These are phyloP conservation scores for Enteromius mattozi DNA, from an alignment of 2,797 vertebrate species.

Conservation along the genomic window DNA sequence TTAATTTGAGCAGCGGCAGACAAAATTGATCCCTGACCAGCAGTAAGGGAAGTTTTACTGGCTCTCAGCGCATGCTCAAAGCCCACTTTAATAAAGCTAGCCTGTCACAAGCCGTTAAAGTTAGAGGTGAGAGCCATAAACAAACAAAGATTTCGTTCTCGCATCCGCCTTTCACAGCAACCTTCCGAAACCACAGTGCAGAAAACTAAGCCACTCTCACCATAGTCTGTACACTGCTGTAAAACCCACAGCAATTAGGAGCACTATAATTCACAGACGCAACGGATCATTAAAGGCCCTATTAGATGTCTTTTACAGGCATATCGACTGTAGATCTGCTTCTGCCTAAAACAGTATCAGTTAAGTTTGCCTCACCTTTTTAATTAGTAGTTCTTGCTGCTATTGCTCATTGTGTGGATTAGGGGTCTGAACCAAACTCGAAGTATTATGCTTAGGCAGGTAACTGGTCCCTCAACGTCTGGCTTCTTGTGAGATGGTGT, in stretches of 20 bases:
- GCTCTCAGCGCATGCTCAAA: slow-evolving; percentile 81
- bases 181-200: slow-evolving; percentile 30
- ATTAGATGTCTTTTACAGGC: slow-evolving; percentile 31
- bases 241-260: slow-evolving; percentile 49
- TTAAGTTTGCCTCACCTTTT: slow-evolving; percentile 4
- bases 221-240: slow-evolving; percentile 42
- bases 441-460: not conserved
- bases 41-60: slow-evolving; percentile 81
- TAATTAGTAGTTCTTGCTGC: slow-evolving; percentile 17
- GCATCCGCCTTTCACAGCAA: slow-evolving; percentile 50
- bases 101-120: slow-evolving; percentile 79
- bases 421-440: not conserved
- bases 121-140: slow-evolving; percentile 78
- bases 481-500: not conserved
- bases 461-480: not conserved
- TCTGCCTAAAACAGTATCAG: not conserved
- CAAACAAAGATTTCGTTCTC: slow-evolving; percentile 71
- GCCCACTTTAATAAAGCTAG: slow-evolving; percentile 87
- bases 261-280: slow-evolving; percentile 11
- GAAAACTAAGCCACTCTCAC: slow-evolving; percentile 33
- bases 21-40: slow-evolving; percentile 79
- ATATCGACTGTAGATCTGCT: slow-evolving; percentile 17
- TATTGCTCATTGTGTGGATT: not conserved
- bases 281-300: slow-evolving; percentile 10
- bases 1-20: slow-evolving; percentile 77